These are phyloP conservation scores for Spea multiplicata DNA, from an alignment of 2,113 vertebrate genomes.

Conservation along the genomic window DNA sequence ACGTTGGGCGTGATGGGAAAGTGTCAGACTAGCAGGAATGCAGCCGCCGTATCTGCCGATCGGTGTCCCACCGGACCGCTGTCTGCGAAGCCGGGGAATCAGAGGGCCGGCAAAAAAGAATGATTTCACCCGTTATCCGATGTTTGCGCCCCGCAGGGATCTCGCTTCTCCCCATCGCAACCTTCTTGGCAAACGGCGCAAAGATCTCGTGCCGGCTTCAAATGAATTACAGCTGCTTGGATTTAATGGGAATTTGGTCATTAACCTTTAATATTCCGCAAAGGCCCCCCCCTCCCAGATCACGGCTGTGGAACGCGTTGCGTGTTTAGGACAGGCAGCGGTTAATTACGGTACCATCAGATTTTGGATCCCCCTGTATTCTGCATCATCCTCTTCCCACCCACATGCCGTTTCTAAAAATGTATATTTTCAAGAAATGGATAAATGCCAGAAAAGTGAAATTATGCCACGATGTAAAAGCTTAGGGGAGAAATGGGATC, in stretches of 20 bases:
- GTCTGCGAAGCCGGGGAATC: neutral
- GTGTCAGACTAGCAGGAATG: neutral
- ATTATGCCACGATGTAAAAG: neutral
- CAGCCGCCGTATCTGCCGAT: neutral
- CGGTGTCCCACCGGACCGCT: neutral
- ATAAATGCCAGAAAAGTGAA: slow-evolving; percentile 17
- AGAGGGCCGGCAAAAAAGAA: neutral
- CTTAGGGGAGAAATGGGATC: slow-evolving; percentile 12
- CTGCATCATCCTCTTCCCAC: neutral
- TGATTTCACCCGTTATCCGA: neutral
- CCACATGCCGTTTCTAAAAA: slow-evolving; percentile 22
- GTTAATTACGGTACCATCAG: neutral
- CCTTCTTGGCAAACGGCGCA: neutral
- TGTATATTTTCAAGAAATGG: slow-evolving; percentile 1
- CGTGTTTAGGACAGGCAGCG: neutral
- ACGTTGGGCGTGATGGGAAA: neutral
- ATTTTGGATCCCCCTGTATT: neutral
- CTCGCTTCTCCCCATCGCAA: neutral
- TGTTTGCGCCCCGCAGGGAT: neutral
- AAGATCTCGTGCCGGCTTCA: neutral
- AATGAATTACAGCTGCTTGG: slow-evolving; percentile 29
- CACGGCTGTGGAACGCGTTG: neutral
- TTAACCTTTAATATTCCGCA: neutral
- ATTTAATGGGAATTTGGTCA: slow-evolving; percentile 20
- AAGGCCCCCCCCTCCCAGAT: neutral